These are phyloP conservation scores for Pseudoips prasinana DNA, from an alignment of 2,888 invertebrate genomes.

Conservation along the genomic window DNA sequence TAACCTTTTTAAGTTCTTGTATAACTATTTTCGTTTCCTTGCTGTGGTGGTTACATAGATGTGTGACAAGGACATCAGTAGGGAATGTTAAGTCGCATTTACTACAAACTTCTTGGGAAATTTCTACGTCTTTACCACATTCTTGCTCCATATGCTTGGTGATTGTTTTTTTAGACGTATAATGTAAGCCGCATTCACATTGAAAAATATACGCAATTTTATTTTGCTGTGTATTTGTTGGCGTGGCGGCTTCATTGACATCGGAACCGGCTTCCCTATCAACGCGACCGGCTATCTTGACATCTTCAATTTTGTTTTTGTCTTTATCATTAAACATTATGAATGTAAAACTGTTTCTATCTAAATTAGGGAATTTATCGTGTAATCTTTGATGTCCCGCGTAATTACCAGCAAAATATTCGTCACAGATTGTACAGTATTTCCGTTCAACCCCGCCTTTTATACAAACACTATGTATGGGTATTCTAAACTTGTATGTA, in stretches of 20 bases:
- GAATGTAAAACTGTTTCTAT: constrained; percentile 1
- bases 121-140: constrained; percentile 15
- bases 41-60: constrained; percentile 45
- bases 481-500: constrained; percentile 1
- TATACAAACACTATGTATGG: not conserved
- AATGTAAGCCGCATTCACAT: constrained; percentile 46
- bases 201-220: constrained; percentile 27
- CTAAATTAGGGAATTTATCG: not conserved
- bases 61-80: constrained; percentile 37
- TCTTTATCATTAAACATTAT: no score
- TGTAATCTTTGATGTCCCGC: constrained; percentile 2
- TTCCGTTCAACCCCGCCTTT: not conserved
- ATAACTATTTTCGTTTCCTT: constrained; percentile 18
- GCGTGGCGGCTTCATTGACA: not conserved
- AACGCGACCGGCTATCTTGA: no score
- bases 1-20: not conserved
- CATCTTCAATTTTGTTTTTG: no score
- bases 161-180: constrained; percentile 30
- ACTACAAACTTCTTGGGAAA: constrained; percentile 41
- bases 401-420: constrained; percentile 1
- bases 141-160: constrained; percentile 30
- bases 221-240: not conserved
- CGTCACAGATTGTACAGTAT: constrained; percentile 3
- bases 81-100: constrained; percentile 43
- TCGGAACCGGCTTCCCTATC: constrained; percentile 1